Base-by-base conservation (phyloP, 2,888 invertebrate species). In the Phymatocera aterrima region DNA sequence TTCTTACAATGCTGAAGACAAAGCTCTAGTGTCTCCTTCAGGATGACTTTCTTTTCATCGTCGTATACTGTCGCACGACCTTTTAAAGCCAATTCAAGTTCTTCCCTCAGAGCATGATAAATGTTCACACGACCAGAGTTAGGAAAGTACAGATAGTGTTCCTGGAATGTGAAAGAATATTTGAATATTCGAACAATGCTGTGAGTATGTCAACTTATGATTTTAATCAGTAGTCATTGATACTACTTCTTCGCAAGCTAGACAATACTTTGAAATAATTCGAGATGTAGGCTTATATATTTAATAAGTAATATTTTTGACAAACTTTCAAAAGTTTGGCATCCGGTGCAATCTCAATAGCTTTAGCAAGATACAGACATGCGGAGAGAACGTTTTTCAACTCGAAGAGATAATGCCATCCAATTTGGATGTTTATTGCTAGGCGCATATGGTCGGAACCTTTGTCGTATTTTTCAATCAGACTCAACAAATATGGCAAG, bases 261-360 rank as follows among this genome's bases (percentile, higher is more conserved):
- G 8, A 10, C 37, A 34, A 40, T 12, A 64, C 10, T 64, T 64
- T 37, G 2, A 64, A 18, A 64, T 64, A 21, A 15, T 37, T 18
- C 8, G 31, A 15, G 31, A 21, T 6, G 21, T 3, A 24, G 3
- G 21, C 37, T 34, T 10, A 40, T 18, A 34, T 61, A 5, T 15
- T 61, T 5, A 15, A 61, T 15, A 31, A 31, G 15, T 61, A 57
- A 57, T 57, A 2, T 18, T 0, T 57, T 12, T 18, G 3, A 57
- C 21, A 24, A 51, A 51, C 72, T 51, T 10, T 54, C n/a, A 72
- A 31, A 28, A 15, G 6, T 51, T 48, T 54, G 1, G 51, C 54
- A 18, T 72, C 31, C 10, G 72, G 72, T 37, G 43, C 10, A 10
- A 72, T 72, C n/a, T 72, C 10, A 3, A 72, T 72, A 34, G 72